Conservation (phyloP, 2,113 vertebrate species). For the Psammodynastes pulverulentus region DNA sequence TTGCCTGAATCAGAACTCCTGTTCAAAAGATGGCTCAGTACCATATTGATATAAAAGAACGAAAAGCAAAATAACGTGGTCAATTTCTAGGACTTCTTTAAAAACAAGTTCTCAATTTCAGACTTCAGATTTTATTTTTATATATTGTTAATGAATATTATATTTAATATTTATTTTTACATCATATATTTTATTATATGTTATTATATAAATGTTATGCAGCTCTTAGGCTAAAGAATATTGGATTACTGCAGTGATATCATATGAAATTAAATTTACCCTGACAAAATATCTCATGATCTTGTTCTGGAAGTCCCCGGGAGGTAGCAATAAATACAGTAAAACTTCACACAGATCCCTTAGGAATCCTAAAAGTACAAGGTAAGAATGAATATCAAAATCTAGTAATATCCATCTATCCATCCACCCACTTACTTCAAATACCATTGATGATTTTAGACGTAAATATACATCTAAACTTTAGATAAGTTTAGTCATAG, state of each 20-base stretch:
- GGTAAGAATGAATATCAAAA: constrained; percentile 23
- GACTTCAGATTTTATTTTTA: constrained; percentile 1
- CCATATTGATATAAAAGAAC: not conserved
- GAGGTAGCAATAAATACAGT: constrained; percentile 98
- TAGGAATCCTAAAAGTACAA: constrained; percentile 82
- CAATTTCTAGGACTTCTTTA: not conserved
- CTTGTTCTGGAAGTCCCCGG: constrained; percentile 99
- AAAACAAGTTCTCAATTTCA: not conserved
- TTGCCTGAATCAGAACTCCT: not conserved
- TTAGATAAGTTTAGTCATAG: not conserved
- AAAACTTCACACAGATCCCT: constrained; percentile 97
- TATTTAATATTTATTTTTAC: not conserved
- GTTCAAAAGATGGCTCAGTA: not conserved
- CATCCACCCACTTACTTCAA: not conserved
- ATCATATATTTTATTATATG: not conserved
- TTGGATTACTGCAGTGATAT: not conserved
- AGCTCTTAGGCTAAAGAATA: not conserved
- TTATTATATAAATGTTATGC: not conserved
- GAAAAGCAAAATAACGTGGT: not conserved
- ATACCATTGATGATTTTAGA: not conserved
- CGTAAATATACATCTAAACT: not conserved
- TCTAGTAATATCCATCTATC: not conserved
- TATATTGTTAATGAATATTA: not conserved
- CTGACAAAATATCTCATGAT: constrained; percentile 99
- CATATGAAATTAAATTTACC: constrained; percentile 71